These are phyloP conservation scores for Karalla daura DNA, from an alignment of 2,797 vertebrate genomes.

Conservation along the genomic window DNA sequence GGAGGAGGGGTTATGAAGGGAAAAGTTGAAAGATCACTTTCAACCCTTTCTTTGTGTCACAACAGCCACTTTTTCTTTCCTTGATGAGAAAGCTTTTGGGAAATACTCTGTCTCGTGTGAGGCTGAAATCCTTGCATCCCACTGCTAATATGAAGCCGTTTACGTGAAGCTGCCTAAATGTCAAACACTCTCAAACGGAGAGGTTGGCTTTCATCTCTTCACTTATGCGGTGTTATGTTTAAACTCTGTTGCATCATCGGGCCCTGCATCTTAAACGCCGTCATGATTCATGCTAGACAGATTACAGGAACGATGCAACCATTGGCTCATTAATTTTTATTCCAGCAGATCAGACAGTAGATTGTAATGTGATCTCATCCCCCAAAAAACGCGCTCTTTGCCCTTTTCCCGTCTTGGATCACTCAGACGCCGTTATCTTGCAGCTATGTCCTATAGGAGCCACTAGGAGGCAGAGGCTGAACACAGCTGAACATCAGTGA, in stretches of 20 bases:
- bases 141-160: background rate
- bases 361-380: background rate
- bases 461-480: conserved; percentile 39
- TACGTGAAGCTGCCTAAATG: background rate
- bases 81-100: background rate
- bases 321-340: background rate
- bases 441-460: background rate
- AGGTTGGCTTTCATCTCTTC: background rate
- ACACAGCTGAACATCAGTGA: background rate
- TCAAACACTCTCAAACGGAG: background rate
- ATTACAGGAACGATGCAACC: background rate
- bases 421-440: background rate
- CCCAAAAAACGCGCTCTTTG: background rate
- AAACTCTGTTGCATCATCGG: background rate
- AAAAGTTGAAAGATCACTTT: background rate
- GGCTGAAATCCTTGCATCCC: background rate
- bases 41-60: background rate
- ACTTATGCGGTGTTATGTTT: background rate
- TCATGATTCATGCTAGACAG: background rate
- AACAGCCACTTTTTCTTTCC: background rate
- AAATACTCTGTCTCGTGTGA: background rate
- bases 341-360: background rate
- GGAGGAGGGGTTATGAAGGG: no score
- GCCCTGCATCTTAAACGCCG: background rate
- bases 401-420: background rate